A percentile compares a stretch with the other conserved stretches of the same genome.
phyloP scores from a whole-genome alignment of 92 coral and sea anemone species.

The Blastomussa wellsi region DNA sequence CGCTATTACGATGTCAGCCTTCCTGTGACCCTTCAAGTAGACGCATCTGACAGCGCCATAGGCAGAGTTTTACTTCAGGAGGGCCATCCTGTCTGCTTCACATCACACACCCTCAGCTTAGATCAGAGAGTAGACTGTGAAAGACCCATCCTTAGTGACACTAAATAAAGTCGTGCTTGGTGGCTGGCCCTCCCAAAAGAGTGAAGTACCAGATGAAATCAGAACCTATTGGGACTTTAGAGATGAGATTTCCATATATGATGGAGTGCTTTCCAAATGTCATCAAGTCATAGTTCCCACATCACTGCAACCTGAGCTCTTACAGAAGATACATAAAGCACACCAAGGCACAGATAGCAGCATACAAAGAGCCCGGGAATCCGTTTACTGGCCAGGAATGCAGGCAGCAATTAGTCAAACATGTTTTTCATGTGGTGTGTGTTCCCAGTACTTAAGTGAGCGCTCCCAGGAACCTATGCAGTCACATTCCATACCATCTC shows the following conservation, averaged over 20 bases:
- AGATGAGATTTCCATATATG: slow-evolving; percentile 18
- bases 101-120: too few relatives aligned
- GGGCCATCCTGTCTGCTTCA: too few relatives aligned
- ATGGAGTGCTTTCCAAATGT: slow-evolving; percentile 26
- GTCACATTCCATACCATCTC: slow-evolving; percentile 21
- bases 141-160: too few relatives aligned
- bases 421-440: background rate
- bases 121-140: background rate
- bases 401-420: too few relatives aligned
- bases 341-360: background rate
- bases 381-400: too few relatives aligned
- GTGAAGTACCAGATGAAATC: slow-evolving; percentile 10
- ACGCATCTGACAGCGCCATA: too few relatives aligned
- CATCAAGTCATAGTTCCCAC: slow-evolving; percentile 35
- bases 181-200: slow-evolving; percentile 28
- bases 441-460: background rate
- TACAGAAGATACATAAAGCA: slow-evolving; percentile 28
- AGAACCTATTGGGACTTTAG: slow-evolving; percentile 26
- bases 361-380: too few relatives aligned
- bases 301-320: slow-evolving; percentile 27
- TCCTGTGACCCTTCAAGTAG: too few relatives aligned
- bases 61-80: too few relatives aligned
- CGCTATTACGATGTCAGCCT: too few relatives aligned
- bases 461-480: slow-evolving; percentile 44
- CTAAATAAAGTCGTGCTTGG: background rate